A percentile compares a stretch with the other conserved stretches of the same genome.
Conservation (phyloP, 2,113 vertebrate genomes). For the Rhodinocichla rosea region DNA sequence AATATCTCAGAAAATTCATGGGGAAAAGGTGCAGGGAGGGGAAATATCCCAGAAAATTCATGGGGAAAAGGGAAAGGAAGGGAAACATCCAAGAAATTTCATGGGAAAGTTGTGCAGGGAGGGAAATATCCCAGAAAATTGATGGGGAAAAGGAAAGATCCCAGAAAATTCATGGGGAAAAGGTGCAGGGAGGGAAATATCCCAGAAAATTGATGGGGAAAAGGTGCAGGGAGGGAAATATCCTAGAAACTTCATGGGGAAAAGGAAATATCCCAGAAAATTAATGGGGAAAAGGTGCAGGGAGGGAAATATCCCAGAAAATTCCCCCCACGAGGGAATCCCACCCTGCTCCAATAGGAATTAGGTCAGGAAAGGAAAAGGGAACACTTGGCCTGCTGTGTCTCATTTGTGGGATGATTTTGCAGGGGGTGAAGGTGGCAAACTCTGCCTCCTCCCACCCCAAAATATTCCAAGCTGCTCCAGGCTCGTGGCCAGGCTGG, state of each 20-base stretch:
- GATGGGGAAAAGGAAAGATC: too few relatives aligned
- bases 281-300: too few relatives aligned
- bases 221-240: too few relatives aligned
- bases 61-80: background rate
- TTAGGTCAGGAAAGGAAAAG: background rate
- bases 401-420: background rate
- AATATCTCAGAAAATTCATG: too few relatives aligned
- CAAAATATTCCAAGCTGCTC: background rate
- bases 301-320: background rate
- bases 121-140: background rate
- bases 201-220: too few relatives aligned
- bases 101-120: too few relatives aligned
- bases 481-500: background rate
- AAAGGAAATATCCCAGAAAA: background rate
- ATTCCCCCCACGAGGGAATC: background rate
- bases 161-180: too few relatives aligned
- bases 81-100: background rate
- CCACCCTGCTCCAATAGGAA: background rate
- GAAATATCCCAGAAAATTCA: background rate
- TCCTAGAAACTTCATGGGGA: too few relatives aligned
- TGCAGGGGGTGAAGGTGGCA: background rate
- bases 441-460: background rate
- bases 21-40: background rate
- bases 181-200: too few relatives aligned
- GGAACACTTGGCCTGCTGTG: background rate